A percentile compares a stretch with the other conserved stretches of the same genome.
phyloP scores from a whole-genome alignment of 2,888 invertebrate genomes.

The Perithous albicinctus region DNA sequence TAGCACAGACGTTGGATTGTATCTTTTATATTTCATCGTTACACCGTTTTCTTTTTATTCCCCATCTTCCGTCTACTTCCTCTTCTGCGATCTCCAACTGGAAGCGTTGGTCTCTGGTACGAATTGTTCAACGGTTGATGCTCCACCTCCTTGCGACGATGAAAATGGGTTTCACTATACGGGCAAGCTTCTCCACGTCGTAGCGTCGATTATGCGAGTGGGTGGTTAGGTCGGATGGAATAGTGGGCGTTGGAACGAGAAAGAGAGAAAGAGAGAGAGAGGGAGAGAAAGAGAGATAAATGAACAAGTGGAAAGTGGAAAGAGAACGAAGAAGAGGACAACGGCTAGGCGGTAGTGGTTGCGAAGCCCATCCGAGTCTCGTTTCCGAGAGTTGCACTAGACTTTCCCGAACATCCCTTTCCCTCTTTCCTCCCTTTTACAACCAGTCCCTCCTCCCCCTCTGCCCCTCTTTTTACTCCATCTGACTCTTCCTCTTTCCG shows the following conservation, averaged over 20 bases:
- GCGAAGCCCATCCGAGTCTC: conserved; percentile 62
- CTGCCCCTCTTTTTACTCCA: conserved; percentile 34
- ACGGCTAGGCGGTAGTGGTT: conserved; percentile 39
- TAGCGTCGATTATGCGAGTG: conserved; percentile 63
- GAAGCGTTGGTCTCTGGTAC: neutral
- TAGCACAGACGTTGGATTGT: conserved; percentile 20
- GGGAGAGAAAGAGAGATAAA: no score
- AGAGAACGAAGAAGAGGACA: conserved; percentile 52
- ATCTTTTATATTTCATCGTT: conserved; percentile 56
- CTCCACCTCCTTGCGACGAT: conserved; percentile 42
- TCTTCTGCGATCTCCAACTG: no score
- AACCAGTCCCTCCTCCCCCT: no score
- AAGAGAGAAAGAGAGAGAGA: neutral
- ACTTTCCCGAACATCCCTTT: conserved; percentile 19
- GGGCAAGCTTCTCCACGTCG: conserved; percentile 44
- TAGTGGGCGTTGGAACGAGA: conserved; percentile 1
- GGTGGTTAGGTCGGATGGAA: conserved; percentile 9
- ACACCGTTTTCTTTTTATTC: conserved; percentile 43
- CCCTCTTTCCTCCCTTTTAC: neutral
- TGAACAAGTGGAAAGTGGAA: conserved; percentile 33
- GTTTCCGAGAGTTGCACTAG: conserved; percentile 59
- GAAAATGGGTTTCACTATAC: conserved; percentile 60
- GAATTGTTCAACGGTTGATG: conserved; percentile 23
- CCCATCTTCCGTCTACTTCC: conserved; percentile 35
- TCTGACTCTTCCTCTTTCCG: conserved; percentile 38